phyloP scores from a whole-genome alignment of 1,140 invertebrate species.

The Andricus grossulariae region DNA sequence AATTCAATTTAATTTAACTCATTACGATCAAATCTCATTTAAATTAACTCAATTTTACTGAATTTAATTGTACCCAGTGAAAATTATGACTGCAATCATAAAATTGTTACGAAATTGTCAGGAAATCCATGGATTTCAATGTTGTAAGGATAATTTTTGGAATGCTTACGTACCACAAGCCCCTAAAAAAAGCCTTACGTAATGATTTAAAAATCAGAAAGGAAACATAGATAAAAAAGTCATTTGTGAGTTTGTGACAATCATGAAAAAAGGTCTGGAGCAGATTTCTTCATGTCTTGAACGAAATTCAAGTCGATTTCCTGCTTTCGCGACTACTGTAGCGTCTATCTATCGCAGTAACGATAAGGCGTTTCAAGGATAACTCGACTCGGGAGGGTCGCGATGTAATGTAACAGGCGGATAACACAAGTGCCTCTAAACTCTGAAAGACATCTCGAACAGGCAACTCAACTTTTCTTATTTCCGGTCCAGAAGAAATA shows the following conservation, averaged over 20 bases:
- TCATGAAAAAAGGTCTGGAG: neutral
- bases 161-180: too few species aligned
- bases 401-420: slow-evolving; percentile 14
- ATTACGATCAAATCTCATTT: too few species aligned
- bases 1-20: too few species aligned
- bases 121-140: too few species aligned
- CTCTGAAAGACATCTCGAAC: too few species aligned
- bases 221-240: neutral
- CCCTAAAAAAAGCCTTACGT: too few species aligned
- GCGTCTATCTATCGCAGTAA: slow-evolving; percentile 22
- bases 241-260: neutral
- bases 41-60: too few species aligned
- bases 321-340: slow-evolving; percentile 25
- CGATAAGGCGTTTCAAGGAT: slow-evolving; percentile 28
- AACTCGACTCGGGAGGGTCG: slow-evolving; percentile 15
- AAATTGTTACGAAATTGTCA: too few species aligned
- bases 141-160: too few species aligned
- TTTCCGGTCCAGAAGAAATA: neutral
- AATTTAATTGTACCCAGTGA: too few species aligned
- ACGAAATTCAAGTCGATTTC: slow-evolving; percentile 22
- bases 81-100: too few species aligned
- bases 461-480: neutral
- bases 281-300: slow-evolving; percentile 21
- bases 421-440: neutral
- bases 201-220: too few species aligned